These are phyloP conservation scores for Nomada hirtipes DNA, from an alignment of 2,888 invertebrate species.

Conservation along the genomic window DNA sequence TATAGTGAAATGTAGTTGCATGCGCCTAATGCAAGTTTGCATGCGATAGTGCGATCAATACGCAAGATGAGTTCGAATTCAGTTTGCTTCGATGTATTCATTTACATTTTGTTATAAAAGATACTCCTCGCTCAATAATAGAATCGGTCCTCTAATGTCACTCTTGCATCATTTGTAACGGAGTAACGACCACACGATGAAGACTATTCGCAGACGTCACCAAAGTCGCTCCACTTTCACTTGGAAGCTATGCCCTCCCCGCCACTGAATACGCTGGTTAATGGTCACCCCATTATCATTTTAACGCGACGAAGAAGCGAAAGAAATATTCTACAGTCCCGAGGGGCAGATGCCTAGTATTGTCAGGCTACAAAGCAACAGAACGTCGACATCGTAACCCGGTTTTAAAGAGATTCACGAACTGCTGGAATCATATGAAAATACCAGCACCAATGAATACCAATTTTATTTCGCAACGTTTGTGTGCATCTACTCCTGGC, in stretches of 20 bases:
- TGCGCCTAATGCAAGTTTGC: constrained; percentile 32
- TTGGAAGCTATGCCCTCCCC: neutral
- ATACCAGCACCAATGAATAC: neutral
- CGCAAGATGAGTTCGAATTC: constrained; percentile 19
- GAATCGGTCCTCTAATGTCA: no score
- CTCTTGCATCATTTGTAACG: neutral
- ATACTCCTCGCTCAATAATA: no score
- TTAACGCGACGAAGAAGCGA: neutral
- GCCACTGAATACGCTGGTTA: neutral
- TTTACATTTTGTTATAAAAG: neutral
- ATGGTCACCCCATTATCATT: neutral
- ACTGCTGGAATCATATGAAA: neutral
- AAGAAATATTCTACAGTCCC: neutral
- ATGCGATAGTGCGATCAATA: constrained; percentile 54
- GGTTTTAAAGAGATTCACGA: constrained; percentile 2
- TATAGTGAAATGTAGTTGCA: constrained; percentile 38
- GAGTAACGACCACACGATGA: neutral
- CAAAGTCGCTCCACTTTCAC: neutral
- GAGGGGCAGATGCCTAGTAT: neutral
- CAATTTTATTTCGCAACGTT: neutral
- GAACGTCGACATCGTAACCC: neutral
- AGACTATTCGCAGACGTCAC: no score
- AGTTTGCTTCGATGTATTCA: constrained; percentile 5
- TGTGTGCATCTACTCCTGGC: no score
- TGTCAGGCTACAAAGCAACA: no score